Conservation (phyloP, 2,797 vertebrate genomes). For the Heliangelus exortis region DNA sequence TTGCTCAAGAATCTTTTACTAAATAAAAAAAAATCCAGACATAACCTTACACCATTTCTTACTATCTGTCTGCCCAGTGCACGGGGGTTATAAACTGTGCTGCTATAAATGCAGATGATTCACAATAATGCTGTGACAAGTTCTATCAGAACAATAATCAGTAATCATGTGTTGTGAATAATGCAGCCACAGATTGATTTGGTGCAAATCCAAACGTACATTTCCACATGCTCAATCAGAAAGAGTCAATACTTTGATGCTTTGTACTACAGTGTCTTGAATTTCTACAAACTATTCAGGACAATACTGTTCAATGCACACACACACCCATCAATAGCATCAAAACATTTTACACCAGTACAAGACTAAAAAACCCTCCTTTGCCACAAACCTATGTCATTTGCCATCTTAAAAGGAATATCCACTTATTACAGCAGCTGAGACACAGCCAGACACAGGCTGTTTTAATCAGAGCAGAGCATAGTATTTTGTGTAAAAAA, state of each 20-base stretch:
- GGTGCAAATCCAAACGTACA: conserved; percentile 22
- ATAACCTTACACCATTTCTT: not conserved
- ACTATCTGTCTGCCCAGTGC: conserved; percentile 3
- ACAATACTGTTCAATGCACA: not conserved
- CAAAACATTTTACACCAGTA: not conserved
- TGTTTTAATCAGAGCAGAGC: not conserved
- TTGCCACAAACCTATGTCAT: not conserved
- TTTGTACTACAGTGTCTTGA: not conserved
- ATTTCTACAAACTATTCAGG: conserved; percentile 22
- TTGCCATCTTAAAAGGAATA: not conserved
- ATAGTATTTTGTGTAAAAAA: not conserved
- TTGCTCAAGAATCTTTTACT: not conserved
- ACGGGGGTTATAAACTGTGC: conserved; percentile 1
- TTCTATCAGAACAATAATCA: conserved; percentile 61
- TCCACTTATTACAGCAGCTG: not conserved
- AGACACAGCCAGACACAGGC: not conserved
- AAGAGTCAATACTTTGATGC: not conserved
- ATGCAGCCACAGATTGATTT: conserved; percentile 54
- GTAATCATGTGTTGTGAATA: conserved; percentile 55
- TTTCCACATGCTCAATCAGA: not conserved
- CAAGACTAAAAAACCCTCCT: not conserved
- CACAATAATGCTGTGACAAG: conserved; percentile 23
- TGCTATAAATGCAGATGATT: conserved; percentile 45
- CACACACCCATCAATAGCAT: not conserved
- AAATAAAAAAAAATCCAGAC: conserved; percentile 31